Conservation (phyloP, 2,797 vertebrate species). For the Alcedo quadribrachys region DNA sequence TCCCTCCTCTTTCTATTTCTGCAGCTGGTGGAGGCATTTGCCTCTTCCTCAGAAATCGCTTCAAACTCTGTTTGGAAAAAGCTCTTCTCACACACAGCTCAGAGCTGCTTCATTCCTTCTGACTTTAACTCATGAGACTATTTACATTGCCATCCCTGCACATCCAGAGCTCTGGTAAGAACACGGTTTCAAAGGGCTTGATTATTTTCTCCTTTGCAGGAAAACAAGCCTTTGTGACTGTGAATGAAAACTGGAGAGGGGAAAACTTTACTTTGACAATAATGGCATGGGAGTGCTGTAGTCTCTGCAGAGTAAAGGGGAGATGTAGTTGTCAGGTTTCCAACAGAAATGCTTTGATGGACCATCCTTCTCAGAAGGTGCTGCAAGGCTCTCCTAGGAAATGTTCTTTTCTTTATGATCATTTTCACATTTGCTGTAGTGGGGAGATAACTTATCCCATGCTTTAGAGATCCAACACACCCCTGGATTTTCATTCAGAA, state of each 20-base stretch:
- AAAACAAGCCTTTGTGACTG: not conserved
- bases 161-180: not conserved
- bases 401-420: not conserved
- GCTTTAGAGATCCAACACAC: not conserved
- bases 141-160: not conserved
- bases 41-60: slow-evolving; percentile 18
- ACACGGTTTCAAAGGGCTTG: not conserved
- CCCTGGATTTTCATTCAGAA: not conserved
- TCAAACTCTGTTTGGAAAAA: not conserved
- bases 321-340: not conserved
- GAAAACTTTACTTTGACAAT: not conserved
- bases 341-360: not conserved
- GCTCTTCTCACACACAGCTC: not conserved
- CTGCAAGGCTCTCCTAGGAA: not conserved
- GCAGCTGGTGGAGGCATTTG: slow-evolving; percentile 21
- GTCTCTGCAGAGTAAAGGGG: not conserved
- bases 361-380: not conserved
- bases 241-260: not conserved
- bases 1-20: slow-evolving; percentile 46
- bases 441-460: not conserved
- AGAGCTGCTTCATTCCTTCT: not conserved
- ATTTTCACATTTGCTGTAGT: not conserved
- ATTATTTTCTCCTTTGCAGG: not conserved
- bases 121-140: slow-evolving; percentile 29
- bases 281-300: not conserved